phyloP scores from a whole-genome alignment of 2,888 invertebrate genomes.

The Pseudococcus longispinus region DNA sequence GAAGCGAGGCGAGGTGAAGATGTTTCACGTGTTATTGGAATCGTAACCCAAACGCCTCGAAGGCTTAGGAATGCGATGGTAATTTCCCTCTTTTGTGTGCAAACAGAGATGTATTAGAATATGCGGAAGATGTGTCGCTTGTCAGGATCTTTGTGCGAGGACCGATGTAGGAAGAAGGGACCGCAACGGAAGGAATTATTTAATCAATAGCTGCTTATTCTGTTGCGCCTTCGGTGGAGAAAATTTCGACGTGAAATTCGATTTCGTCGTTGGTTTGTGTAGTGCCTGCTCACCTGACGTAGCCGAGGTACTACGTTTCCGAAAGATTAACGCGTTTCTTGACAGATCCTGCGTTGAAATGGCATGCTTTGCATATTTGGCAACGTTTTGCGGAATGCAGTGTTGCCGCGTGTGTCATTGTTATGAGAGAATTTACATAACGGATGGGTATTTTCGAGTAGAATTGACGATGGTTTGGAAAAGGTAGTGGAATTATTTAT shows the following conservation, averaged over 20 bases:
- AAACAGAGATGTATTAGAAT: background rate
- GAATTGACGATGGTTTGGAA: no score
- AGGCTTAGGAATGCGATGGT: conserved; percentile 6
- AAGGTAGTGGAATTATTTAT: no score
- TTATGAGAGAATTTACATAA: no score
- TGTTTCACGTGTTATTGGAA: conserved; percentile 24
- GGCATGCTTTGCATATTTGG: no score
- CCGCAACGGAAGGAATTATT: background rate
- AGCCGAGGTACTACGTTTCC: background rate
- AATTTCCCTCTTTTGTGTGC: conserved; percentile 14
- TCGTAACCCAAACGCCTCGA: background rate
- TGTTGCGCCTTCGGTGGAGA: background rate
- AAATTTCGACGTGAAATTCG: background rate
- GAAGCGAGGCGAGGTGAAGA: no score
- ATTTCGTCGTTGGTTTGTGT: background rate
- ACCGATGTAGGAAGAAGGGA: background rate
- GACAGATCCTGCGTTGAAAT: background rate
- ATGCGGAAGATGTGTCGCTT: conserved; percentile 22
- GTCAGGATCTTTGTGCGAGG: background rate
- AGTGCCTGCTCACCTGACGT: background rate
- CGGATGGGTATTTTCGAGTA: no score
- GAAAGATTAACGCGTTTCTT: background rate
- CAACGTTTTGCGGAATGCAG: no score
- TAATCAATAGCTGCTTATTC: background rate
- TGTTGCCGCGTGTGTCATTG: no score